Conservation (phyloP, 1,140 invertebrate genomes). For the Drosophila jambulina region DNA sequence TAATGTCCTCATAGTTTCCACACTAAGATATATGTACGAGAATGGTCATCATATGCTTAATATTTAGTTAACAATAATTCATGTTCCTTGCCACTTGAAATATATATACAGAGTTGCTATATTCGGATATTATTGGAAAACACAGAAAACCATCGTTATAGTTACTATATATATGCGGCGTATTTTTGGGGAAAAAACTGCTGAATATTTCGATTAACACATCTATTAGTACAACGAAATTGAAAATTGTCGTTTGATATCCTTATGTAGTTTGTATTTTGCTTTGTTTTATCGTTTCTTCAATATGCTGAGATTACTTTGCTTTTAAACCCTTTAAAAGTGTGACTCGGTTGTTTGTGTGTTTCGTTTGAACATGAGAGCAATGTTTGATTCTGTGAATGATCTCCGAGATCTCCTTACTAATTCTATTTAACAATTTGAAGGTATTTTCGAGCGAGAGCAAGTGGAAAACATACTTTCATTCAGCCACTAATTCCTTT, state of each 20-base stretch:
- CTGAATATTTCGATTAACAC: constrained; percentile 58
- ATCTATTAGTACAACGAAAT: constrained; percentile 75
- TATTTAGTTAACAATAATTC: constrained; percentile 80
- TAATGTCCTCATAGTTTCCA: constrained; percentile 33
- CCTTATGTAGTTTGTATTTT: constrained; percentile 55
- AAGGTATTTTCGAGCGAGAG: constrained; percentile 28
- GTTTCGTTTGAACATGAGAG: constrained; percentile 64
- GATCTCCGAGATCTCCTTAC: constrained; percentile 21
- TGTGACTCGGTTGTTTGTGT: constrained; percentile 60
- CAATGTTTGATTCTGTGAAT: constrained; percentile 61
- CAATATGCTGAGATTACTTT: constrained; percentile 43
- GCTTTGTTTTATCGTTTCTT: neutral
- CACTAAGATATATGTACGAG: constrained; percentile 26
- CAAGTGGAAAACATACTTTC: constrained; percentile 15
- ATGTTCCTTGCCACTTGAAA: constrained; percentile 23
- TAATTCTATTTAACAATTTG: constrained; percentile 36
- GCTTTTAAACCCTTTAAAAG: constrained; percentile 44
- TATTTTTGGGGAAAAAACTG: constrained; percentile 50
- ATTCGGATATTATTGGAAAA: constrained; percentile 70
- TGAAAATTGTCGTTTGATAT: constrained; percentile 45
- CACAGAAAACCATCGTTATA: constrained; percentile 75
- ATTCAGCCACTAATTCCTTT: constrained; percentile 16
- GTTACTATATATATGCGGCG: constrained; percentile 50
- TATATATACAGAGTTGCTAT: constrained; percentile 55
- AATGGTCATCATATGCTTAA: constrained; percentile 73